Conservation (phyloP, 2,113 vertebrate species). For the Chaetura pelagica region DNA sequence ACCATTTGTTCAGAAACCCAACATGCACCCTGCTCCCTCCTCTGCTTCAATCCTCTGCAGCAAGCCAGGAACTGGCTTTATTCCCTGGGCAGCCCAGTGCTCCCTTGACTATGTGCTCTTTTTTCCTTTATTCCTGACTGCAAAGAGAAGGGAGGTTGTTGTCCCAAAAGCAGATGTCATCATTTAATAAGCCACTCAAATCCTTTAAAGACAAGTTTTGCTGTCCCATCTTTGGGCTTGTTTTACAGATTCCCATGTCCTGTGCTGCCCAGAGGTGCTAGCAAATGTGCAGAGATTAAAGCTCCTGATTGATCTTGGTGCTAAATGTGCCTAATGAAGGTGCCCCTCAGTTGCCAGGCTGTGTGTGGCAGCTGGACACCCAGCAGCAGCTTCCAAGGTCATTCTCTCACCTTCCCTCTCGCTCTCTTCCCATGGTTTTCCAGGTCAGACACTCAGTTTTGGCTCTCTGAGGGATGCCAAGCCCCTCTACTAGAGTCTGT, state of each 20-base stretch:
- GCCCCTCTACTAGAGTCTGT: not conserved
- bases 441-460: not conserved
- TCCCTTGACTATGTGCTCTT: constrained; percentile 28
- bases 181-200: constrained; percentile 56
- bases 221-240: constrained; percentile 7
- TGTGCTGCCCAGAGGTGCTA: not conserved
- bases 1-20: constrained; percentile 14
- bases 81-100: constrained; percentile 1
- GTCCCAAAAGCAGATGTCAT: constrained; percentile 10
- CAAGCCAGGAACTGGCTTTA: constrained; percentile 41
- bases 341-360: not conserved
- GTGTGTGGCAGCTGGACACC: not conserved
- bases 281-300: not conserved
- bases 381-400: not conserved
- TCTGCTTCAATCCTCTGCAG: constrained; percentile 10
- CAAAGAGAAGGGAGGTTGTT: constrained; percentile 34
- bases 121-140: constrained; percentile 38
- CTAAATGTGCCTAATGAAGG: not conserved
- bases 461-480: not conserved
- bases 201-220: constrained; percentile 39
- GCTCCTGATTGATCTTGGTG: not conserved
- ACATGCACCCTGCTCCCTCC: not conserved
- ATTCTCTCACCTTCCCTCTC: not conserved
- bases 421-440: not conserved
- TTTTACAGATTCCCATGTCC: not conserved